A percentile compares a stretch with the other conserved stretches of the same genome.
These are phyloP conservation scores for Megaceryle torquata DNA, from an alignment of 2,113 vertebrate genomes.

Conservation along the genomic window DNA sequence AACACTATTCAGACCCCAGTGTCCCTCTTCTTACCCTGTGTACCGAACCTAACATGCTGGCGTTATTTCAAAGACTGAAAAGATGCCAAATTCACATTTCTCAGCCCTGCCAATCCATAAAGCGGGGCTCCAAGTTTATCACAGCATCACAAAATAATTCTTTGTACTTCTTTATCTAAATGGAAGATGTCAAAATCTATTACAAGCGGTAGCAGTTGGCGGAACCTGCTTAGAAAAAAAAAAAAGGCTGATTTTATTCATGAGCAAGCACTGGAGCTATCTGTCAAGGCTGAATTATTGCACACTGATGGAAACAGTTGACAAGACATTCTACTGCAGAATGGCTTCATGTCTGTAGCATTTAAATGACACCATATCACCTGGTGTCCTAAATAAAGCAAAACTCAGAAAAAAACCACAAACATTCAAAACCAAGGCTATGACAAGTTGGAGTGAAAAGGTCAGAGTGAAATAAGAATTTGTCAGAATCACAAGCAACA, in stretches of 20 bases:
- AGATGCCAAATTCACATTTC: conserved; percentile 52
- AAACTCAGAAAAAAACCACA: background rate
- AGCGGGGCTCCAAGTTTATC: conserved; percentile 40
- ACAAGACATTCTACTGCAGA: background rate
- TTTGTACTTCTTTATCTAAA: conserved; percentile 54
- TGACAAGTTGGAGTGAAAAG: background rate
- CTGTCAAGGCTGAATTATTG: background rate
- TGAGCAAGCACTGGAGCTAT: background rate
- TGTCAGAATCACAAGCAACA: background rate
- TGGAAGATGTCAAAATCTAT: conserved; percentile 46
- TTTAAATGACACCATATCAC: background rate
- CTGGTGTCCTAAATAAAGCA: background rate
- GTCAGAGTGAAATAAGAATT: background rate
- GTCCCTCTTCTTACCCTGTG: background rate
- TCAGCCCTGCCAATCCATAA: conserved; percentile 46
- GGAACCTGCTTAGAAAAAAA: background rate
- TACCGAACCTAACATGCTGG: conserved; percentile 4
- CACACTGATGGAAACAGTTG: background rate
- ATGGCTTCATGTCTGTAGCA: background rate
- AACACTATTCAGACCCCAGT: background rate
- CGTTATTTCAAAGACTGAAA: conserved; percentile 12
- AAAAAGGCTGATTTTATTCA: conserved; percentile 20
- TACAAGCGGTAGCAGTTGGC: background rate
- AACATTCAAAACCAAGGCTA: background rate
- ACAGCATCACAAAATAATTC: conserved; percentile 54